A percentile compares a stretch with the other conserved stretches of the same genome.
Conservation (phyloP, 1,140 invertebrate genomes). For the Nymphalis io region DNA sequence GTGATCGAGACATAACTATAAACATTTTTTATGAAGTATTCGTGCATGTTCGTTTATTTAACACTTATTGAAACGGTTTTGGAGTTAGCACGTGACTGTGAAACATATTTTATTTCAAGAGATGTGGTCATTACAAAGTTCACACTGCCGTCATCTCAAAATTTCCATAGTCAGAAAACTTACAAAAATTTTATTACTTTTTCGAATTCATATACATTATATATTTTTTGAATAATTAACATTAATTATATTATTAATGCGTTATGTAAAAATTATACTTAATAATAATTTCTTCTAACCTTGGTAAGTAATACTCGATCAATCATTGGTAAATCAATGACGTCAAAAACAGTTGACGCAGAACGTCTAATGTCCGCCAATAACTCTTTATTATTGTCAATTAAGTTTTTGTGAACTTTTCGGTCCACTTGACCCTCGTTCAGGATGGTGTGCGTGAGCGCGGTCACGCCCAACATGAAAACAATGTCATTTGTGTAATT, state of each 20-base stretch:
- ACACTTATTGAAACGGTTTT: conserved; percentile 45
- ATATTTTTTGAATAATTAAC: no score
- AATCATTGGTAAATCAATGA: conserved; percentile 48
- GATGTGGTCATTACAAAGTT: conserved; percentile 43
- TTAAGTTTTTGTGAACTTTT: conserved; percentile 70
- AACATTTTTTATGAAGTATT: conserved; percentile 45
- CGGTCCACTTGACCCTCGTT: conserved; percentile 67
- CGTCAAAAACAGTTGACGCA: conserved; percentile 66
- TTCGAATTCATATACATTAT: no score
- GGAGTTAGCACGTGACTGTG: conserved; percentile 37
- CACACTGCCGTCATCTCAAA: not conserved
- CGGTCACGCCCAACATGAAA: conserved; percentile 47
- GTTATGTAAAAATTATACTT: no score
- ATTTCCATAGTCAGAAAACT: not conserved
- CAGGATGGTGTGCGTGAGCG: conserved; percentile 51
- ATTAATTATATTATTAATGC: no score
- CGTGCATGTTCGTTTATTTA: conserved; percentile 44
- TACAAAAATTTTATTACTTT: not conserved
- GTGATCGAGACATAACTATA: conserved; percentile 52
- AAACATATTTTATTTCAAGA: conserved; percentile 53
- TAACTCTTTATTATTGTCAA: conserved; percentile 68
- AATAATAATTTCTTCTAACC: conserved; percentile 38
- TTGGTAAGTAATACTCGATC: conserved; percentile 45
- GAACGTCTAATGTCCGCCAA: conserved; percentile 53
- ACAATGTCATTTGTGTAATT: conserved; percentile 16